Base-by-base conservation (phyloP, 2,113 vertebrate species). In the Phaethon lepturus region DNA sequence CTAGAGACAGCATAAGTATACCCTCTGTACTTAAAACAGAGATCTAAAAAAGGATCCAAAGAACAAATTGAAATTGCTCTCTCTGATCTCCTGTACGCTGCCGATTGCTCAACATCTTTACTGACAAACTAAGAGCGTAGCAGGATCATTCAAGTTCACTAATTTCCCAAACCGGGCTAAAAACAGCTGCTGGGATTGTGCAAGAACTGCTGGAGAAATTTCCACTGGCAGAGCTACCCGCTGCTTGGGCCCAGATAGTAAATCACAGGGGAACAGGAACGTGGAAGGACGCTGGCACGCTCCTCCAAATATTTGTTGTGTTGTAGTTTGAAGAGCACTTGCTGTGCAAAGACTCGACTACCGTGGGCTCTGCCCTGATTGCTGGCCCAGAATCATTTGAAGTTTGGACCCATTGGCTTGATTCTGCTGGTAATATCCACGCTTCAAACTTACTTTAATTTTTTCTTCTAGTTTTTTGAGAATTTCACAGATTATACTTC, bases 81-180 rank as follows among this genome's bases (percentile, higher is more conserved):
- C 90, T 97, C 97, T 97, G 95, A 97, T 98, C 95, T 94, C 90
- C 73, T 71, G 24, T 58, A 68, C 23, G 52, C 90, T 83, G 56
- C 40, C 20, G 75, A 84, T 98, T 98, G 97, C 98, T 97, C 96
- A 97, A 98, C 88, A 67, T 96, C 96, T 97, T 96, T 86, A 82
- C 98, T 98, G 97, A 98, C 97, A 97, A 88, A 79, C 91, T 24
- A 16, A 18, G 29, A 97, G 84, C 18, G 58, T 91, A 93, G 95
- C 94, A 98, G 96, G 98, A 98, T 98, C 98, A 97, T 95, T 95
- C 94, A 94, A 98, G 98, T 98, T 98, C 98, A 98, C 96, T 97
- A 84, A 98, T 98, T 98, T 98, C 98, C 98, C 98, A 98, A 98
- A 98, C 94, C 62, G 50, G 33, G 97, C 98, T 98, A 98, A 97